These are phyloP conservation scores for Euwallacea similis DNA, from an alignment of 1,140 invertebrate species.

Conservation along the genomic window DNA sequence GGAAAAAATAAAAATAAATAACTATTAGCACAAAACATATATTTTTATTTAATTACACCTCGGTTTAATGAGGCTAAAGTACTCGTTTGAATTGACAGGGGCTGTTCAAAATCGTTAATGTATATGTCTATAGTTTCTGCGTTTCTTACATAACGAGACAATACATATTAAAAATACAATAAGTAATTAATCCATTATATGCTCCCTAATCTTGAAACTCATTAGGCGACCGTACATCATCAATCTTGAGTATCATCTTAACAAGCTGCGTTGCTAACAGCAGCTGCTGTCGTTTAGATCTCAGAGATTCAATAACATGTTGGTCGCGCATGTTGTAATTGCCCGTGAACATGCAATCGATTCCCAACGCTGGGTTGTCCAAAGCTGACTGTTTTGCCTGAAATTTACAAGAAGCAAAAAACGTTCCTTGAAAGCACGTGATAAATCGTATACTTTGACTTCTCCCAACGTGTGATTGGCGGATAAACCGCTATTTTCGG, in stretches of 20 bases:
- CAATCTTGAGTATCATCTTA: conserved; percentile 99
- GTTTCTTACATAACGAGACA: too few species aligned
- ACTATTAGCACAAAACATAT: too few species aligned
- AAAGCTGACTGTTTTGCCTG: conserved; percentile 74
- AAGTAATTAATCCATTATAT: too few species aligned
- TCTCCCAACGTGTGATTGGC: conserved; percentile 92
- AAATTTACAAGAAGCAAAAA: conserved; percentile 3
- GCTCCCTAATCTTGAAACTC: conserved; percentile 52
- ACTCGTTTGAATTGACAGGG: too few species aligned
- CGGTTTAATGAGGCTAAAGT: too few species aligned
- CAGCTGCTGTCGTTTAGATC: conserved; percentile 97
- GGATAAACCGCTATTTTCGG: conserved; percentile 94
- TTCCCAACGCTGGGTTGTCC: conserved; percentile 85
- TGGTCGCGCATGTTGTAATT: conserved; percentile 93
- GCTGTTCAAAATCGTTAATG: too few species aligned
- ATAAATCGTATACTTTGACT: conserved; percentile 67
- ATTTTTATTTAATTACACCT: too few species aligned
- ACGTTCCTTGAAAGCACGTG: neutral
- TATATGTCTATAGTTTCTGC: too few species aligned
- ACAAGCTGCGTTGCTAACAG: conserved; percentile 95
- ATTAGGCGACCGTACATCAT: conserved; percentile 87
- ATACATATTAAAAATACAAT: too few species aligned
- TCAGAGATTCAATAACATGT: conserved; percentile 95
- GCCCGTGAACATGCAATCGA: conserved; percentile 92
- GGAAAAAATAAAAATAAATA: too few species aligned